Evolutionary conservation across 2,888 invertebrate species (phyloP).

Genomic region (Pseudeuparius sepicola): DNA sequence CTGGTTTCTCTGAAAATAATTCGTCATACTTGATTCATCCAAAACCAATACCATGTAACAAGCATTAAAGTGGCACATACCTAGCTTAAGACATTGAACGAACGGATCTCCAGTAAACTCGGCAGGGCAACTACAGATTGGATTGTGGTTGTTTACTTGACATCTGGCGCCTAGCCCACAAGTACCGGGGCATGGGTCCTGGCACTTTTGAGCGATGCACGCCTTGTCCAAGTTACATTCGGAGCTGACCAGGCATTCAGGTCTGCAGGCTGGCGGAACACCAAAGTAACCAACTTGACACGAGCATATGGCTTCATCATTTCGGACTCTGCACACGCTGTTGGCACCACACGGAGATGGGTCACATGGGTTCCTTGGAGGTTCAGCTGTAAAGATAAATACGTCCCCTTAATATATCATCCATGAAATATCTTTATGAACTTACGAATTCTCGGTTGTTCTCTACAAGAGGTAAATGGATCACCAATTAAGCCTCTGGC

Average conservation of each 20-base stretch:
- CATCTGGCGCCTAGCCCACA: conserved; percentile 50
- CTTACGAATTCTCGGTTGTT: conserved; percentile 47
- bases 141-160: conserved; percentile 51
- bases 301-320: conserved; percentile 50
- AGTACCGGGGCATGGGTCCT: conserved; percentile 51
- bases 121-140: conserved; percentile 52
- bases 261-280: conserved; percentile 48
- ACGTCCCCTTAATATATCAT: too few relatives aligned
- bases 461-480: conserved; percentile 70
- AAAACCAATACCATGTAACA: too few relatives aligned
- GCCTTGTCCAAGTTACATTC: conserved; percentile 51
- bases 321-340: conserved; percentile 46
- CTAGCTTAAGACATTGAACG: conserved; percentile 42
- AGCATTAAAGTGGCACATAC: too few relatives aligned
- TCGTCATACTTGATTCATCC: too few relatives aligned
- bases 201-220: conserved; percentile 53
- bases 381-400: too few relatives aligned
- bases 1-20: conserved; percentile 28
- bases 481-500: conserved; percentile 67
- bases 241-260: conserved; percentile 49
- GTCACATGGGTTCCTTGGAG: conserved; percentile 44
- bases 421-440: too few relatives aligned
- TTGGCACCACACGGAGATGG: conserved; percentile 54
- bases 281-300: conserved; percentile 51
- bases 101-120: conserved; percentile 52